Conservation (phyloP, 1,140 invertebrate species). For the Aphis gossypii region DNA sequence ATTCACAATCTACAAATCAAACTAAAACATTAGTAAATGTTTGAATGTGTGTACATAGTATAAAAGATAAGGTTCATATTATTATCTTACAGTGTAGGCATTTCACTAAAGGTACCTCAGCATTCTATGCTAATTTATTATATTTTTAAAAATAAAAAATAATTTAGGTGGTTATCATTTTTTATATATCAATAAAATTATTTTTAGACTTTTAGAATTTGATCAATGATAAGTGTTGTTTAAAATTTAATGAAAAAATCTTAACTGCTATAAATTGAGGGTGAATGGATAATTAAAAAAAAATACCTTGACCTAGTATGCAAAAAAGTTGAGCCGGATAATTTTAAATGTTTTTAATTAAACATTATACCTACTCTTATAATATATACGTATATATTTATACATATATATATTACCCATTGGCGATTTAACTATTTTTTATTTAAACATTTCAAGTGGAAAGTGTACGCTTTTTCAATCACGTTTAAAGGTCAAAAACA, state of each 20-base stretch:
- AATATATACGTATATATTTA: background rate
- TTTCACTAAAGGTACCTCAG: no score
- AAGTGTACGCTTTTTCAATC: background rate
- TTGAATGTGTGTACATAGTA: no score
- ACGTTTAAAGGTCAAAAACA: background rate
- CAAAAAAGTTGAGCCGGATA: background rate
- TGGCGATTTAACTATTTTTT: background rate
- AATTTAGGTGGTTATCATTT: background rate
- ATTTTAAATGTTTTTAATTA: conserved; percentile 8
- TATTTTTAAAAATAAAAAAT: background rate
- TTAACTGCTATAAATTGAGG: background rate
- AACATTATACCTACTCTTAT: background rate
- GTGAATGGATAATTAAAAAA: background rate
- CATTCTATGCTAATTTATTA: no score
- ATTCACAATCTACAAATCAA: no score
- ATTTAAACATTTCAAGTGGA: conserved; percentile 8
- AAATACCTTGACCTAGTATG: background rate
- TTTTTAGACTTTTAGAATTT: background rate
- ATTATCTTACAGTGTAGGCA: no score
- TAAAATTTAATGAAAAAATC: background rate
- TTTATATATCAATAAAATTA: background rate
- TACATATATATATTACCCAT: background rate
- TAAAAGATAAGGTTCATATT: no score
- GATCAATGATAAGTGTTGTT: background rate
- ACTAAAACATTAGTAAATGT: no score